Evolutionary conservation across 2,888 invertebrate genomes (phyloP), one percentile per base, ranked within the genome.

Genomic region (Apamea monoglypha): DNA sequence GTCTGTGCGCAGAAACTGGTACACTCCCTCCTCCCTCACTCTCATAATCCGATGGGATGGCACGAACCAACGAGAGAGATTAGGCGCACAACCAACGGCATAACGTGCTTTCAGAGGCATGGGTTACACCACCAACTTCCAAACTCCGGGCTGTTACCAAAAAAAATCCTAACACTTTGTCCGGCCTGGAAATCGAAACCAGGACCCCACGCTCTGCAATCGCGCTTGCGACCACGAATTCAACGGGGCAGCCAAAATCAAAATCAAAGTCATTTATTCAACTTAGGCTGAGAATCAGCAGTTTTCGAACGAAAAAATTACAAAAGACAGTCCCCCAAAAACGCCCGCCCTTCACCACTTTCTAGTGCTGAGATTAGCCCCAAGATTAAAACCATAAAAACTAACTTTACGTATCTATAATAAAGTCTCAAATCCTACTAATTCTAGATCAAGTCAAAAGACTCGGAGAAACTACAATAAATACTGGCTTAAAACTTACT

Each of bases 401-500:
- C 1, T 2, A 21, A 59, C 25, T 36, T 32, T 14, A 44, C 6
- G 18, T 32, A 63, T 71, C 14, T 2, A 10, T n/a, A 40, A 14
- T 59, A 68, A 64, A 59, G 29, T 59, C 7, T 21, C 44, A n/a
- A 61, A 56, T 83, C 18, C n/a, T 25, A 80, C 50, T 4, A 73
- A 64, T 29, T 47, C 14, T 36, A 16, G 36, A 66, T 50, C 12
- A 73, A 67, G 47, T 63, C 14, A 72, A 59, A 80, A 73, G 5
- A 68, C 47, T 73, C n/a, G 12, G 10, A 68, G 56, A 64, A 77
- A 80, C 68, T 67, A 70, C 14, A 71, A 44, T 82, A 84, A 80
- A 78, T 63, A 67, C 61, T 82, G n/a, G 40, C 76, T 78, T 79
- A 53, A 87, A 77, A n/a, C 76, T 84, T 77, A 67, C 74, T 80